phyloP scores from a whole-genome alignment of 2,888 invertebrate species.

The Gonocerus acuteangulatus region DNA sequence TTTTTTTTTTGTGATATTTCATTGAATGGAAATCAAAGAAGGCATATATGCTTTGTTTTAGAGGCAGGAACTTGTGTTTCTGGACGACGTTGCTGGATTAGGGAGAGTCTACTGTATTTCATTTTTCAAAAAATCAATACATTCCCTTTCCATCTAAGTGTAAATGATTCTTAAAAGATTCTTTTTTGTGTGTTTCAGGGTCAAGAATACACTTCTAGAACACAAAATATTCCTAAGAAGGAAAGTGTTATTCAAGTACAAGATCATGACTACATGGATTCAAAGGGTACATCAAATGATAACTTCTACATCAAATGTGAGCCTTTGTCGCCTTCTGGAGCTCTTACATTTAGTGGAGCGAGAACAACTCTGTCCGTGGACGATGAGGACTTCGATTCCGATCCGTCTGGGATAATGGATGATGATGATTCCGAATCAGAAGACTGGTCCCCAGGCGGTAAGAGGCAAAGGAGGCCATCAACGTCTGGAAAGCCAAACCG shows the following conservation, averaged over 20 bases:
- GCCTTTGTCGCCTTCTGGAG: constrained; percentile 3
- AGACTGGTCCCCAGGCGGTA: constrained; percentile 16
- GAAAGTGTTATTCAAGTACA: neutral
- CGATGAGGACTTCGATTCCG: neutral
- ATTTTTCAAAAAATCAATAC: too few species aligned
- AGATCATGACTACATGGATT: constrained; percentile 22
- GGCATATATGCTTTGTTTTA: too few species aligned
- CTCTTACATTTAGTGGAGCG: too few species aligned
- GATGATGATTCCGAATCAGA: constrained; percentile 16
- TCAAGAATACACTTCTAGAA: neutral
- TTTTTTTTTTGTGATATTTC: too few species aligned
- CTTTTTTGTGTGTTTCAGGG: too few species aligned
- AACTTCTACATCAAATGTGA: constrained; percentile 10
- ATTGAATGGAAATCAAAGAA: too few species aligned
- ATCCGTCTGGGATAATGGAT: neutral
- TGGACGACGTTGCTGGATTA: too few species aligned
- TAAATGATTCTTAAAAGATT: too few species aligned
- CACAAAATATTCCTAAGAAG: neutral
- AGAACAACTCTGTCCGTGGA: neutral
- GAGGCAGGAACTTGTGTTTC: too few species aligned
- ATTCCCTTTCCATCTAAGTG: too few species aligned
- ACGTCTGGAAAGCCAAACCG: neutral
- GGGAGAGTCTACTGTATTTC: too few species aligned
- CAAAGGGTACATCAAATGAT: neutral
- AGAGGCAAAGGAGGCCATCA: neutral